A percentile compares a stretch with the other conserved stretches of the same genome.
phyloP scores from a whole-genome alignment of 1,140 invertebrate genomes.

The Caenorhabditis latens region DNA sequence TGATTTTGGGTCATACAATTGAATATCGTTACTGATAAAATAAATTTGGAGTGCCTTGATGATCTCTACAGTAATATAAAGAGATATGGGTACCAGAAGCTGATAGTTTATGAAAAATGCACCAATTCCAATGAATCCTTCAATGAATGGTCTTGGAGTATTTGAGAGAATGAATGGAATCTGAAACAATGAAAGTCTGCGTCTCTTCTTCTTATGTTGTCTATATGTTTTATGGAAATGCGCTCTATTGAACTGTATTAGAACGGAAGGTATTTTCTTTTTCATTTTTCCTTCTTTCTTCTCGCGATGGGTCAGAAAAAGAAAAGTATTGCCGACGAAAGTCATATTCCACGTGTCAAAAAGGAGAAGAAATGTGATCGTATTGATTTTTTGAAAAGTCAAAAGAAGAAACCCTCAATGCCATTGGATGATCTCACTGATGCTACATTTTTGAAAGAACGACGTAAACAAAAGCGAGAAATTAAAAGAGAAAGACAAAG shows the following conservation, averaged over 20 bases:
- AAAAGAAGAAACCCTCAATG: slow-evolving; percentile 1
- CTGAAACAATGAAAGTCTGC: background rate
- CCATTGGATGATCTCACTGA: slow-evolving; percentile 5
- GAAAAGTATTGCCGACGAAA: slow-evolving; percentile 81
- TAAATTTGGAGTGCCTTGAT: slow-evolving; percentile 94
- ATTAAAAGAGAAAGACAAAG: slow-evolving; percentile 27
- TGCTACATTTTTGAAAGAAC: background rate
- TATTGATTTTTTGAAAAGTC: background rate
- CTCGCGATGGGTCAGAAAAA: slow-evolving; percentile 79
- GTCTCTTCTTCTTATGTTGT: background rate
- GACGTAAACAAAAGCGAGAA: background rate
- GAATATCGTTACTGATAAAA: slow-evolving; percentile 59
- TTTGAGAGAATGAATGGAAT: slow-evolving; percentile 50
- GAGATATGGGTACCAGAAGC: slow-evolving; percentile 95
- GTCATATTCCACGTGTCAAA: background rate
- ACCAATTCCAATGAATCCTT: slow-evolving; percentile 78
- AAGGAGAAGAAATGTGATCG: background rate
- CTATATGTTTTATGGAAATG: background rate
- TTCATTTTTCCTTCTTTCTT: background rate
- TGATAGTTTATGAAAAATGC: slow-evolving; percentile 78
- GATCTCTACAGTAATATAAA: slow-evolving; percentile 96
- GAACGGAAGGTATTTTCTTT: too few relatives aligned
- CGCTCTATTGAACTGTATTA: background rate
- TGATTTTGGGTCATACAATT: slow-evolving; percentile 59
- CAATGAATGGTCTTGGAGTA: slow-evolving; percentile 83